Base-by-base conservation (phyloP, 2,797 vertebrate genomes). In the Avahi laniger region DNA sequence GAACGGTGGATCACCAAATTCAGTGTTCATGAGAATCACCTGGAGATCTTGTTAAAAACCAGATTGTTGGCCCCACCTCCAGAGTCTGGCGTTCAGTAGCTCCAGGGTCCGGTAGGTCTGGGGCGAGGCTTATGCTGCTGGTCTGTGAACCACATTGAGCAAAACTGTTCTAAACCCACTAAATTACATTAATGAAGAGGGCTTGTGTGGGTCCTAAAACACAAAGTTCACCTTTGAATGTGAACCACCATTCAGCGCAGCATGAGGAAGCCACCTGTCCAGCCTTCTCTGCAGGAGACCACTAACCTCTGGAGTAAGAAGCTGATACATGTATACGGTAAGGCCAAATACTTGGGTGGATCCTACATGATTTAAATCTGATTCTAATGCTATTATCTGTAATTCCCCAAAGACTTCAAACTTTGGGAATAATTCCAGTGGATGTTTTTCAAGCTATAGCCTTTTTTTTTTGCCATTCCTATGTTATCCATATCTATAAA, bases 51-150 rank as follows among this genome's bases (percentile, higher is more conserved):
- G 33, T 33, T 22, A 30, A 59, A 76, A 5, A 5, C 1, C 1
- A 65, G 11, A 4, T 15, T 0, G 3, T 15, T 1, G 2, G 5
- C 24, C 7, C 35, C 3, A 24, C 12, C 5, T 41, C 11, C 0
- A 0, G 2, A 26, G 10, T 43, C 82, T 82, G 22, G n/a, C 15
- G 17, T 52, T 85, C 59, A 18, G n/a, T 18, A 50, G 3, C 38
- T 91, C 6, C 52, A 46, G 46, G 33, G 7, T 28, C 46, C 13
- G 5, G 30, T 15, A 17, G 9, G 30, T 41, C 12, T n/a, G 3
- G 14, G 38, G 13, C 52, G 8, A 28, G 30, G 24, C 10, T 80
- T 3, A 4, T n/a, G 30, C 1, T 69, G 41, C 4, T 24, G 4
- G 4, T 35, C 61, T 46, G 7, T 30, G 50, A 41, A n/a, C 35